Evolutionary conservation across 2,797 vertebrate genomes (phyloP).

Genomic region (Podarcis lilfordi): DNA sequence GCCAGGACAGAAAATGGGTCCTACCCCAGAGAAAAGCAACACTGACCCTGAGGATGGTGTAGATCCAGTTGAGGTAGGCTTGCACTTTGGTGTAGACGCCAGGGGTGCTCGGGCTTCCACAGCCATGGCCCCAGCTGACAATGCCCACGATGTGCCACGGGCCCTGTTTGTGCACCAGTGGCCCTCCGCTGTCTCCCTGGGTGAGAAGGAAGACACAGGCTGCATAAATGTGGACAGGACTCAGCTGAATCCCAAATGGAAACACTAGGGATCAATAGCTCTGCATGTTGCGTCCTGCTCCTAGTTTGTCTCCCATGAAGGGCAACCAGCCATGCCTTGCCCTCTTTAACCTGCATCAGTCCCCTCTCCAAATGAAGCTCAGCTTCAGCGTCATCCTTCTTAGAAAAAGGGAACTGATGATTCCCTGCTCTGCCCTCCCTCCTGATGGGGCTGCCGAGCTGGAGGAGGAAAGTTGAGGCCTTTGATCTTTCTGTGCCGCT

Average conservation of each 20-base stretch:
- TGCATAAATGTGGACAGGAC: background rate
- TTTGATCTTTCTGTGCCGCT: background rate
- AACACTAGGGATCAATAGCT: background rate
- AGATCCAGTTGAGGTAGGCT: conserved; percentile 87
- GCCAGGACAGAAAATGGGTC: background rate
- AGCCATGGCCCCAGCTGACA: conserved; percentile 94
- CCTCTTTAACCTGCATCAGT: no score
- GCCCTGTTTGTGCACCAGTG: conserved; percentile 79
- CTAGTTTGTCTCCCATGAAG: no score
- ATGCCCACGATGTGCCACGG: conserved; percentile 86
- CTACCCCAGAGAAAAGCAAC: fast-evolving
- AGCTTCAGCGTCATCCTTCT: background rate
- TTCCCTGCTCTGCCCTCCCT: background rate
- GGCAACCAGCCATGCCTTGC: no score
- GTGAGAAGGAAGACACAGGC: background rate
- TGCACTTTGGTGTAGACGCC: conserved; percentile 88
- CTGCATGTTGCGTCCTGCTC: no score
- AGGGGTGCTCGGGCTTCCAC: conserved; percentile 78
- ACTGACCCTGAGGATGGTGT: conserved; percentile 82
- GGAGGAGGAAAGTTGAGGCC: background rate
- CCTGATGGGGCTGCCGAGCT: background rate
- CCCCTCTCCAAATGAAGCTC: no score
- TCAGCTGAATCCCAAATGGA: background rate
- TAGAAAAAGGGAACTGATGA: background rate
- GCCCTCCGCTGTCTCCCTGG: conserved; percentile 94